Conservation (phyloP, 2,888 invertebrate genomes). For the Drosophila glabriapex region DNA sequence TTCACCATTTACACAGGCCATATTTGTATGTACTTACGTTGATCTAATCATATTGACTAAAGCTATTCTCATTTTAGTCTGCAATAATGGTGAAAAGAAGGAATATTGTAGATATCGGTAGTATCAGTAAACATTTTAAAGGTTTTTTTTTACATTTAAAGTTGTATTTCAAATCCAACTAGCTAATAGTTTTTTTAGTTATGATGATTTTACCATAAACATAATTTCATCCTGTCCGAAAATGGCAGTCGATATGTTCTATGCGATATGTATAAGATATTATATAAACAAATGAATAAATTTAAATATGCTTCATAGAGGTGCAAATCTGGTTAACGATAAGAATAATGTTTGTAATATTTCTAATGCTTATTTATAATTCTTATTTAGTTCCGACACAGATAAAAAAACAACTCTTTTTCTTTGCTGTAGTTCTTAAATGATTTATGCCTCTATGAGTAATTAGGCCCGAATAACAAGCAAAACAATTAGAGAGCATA, state of each 20-base stretch:
- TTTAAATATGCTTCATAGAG: conserved; percentile 22
- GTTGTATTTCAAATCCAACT: not conserved
- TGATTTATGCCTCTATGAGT: conserved; percentile 46
- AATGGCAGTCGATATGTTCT: conserved; percentile 25
- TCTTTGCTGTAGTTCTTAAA: conserved; percentile 10
- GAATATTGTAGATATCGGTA: conserved; percentile 41
- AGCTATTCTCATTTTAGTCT: conserved; percentile 54
- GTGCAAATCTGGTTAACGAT: conserved; percentile 16
- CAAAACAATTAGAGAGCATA: conserved; percentile 31
- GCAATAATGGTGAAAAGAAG: conserved; percentile 57
- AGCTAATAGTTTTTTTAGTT: not conserved
- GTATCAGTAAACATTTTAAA: not conserved
- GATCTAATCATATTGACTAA: conserved; percentile 63
- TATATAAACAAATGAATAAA: conserved; percentile 22
- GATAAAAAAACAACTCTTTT: conserved; percentile 6
- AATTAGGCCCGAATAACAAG: conserved; percentile 47
- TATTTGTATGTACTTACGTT: conserved; percentile 54
- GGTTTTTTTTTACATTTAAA: conserved; percentile 5
- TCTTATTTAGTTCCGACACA: conserved; percentile 11
- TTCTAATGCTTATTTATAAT: conserved; percentile 16
- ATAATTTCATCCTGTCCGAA: not conserved
- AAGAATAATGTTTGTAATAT: conserved; percentile 11
- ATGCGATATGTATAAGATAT: conserved; percentile 11
- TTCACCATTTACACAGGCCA: conserved; percentile 60
- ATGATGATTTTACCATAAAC: not conserved